Evolutionary conservation across 2,113 vertebrate species (phyloP).

Genomic region (Labeo rohita): DNA sequence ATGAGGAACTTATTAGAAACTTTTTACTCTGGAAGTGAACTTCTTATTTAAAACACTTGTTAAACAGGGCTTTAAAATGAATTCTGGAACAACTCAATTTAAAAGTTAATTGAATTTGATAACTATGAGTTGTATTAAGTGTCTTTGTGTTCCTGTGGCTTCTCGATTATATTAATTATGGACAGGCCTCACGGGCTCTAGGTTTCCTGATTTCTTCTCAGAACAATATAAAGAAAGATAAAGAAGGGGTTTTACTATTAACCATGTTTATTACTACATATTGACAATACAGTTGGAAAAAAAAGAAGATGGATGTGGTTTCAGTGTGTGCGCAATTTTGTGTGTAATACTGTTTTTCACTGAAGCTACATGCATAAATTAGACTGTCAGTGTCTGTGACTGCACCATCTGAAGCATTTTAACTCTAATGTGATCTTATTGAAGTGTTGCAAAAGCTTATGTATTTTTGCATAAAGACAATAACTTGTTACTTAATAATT

Average conservation of each 20-base stretch:
- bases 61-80: not conserved
- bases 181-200: not conserved
- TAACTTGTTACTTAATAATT: not conserved
- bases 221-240: slow-evolving; percentile 36
- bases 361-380: not conserved
- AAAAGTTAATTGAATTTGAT: not conserved
- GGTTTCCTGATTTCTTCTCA: not conserved
- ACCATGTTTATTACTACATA: slow-evolving; percentile 30
- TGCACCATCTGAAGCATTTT: not conserved
- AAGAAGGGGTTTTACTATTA: slow-evolving; percentile 42
- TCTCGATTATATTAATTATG: slow-evolving; percentile 8
- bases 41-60: not conserved
- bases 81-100: not conserved
- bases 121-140: not conserved
- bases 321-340: not conserved
- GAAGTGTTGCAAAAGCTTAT: not conserved
- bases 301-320: slow-evolving; percentile 42
- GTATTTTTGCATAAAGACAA: not conserved
- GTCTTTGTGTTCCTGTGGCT: not conserved
- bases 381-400: slow-evolving; percentile 5
- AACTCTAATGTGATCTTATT: not conserved
- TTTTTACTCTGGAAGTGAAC: too few relatives aligned
- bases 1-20: too few relatives aligned
- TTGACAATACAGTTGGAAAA: slow-evolving; percentile 49
- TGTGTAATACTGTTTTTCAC: slow-evolving; percentile 2